Percentiles rank a stretch among this genome's conserved stretches.
phyloP scores from a whole-genome alignment of 2,888 invertebrate genomes.

The Entomobrya multifasciata region DNA sequence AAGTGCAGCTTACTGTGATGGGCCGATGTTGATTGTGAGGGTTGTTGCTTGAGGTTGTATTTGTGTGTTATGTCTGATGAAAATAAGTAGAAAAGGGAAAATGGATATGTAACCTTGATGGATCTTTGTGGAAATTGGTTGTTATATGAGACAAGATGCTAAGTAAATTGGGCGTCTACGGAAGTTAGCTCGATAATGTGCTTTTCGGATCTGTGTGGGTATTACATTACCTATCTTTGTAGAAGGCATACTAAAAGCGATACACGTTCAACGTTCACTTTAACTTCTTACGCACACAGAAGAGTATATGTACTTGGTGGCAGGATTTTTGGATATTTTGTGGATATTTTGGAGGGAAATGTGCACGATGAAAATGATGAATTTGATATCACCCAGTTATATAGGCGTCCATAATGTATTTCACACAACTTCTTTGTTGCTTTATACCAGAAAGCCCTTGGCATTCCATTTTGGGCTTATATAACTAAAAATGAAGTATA shows the following conservation, averaged over 20 bases:
- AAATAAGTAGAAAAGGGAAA: conserved; percentile 47
- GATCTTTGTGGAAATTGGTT: conserved; percentile 73
- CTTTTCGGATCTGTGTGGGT: conserved; percentile 55
- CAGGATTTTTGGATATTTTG: conserved; percentile 59
- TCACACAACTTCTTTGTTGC: conserved; percentile 1
- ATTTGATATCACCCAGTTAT: no score
- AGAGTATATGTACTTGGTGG: neutral
- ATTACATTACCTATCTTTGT: conserved; percentile 4
- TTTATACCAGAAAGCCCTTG: conserved; percentile 14
- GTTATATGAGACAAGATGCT: conserved; percentile 74
- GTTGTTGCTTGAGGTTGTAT: conserved; percentile 20
- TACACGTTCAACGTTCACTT: neutral
- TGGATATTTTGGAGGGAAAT: conserved; percentile 32
- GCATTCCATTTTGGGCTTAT: conserved; percentile 38
- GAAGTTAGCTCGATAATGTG: conserved; percentile 70
- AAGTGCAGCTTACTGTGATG: conserved; percentile 18
- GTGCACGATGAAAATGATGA: conserved; percentile 11
- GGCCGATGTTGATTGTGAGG: neutral
- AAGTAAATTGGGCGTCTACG: conserved; percentile 74
- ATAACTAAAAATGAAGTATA: no score
- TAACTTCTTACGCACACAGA: no score
- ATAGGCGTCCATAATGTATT: no score
- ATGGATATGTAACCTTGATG: conserved; percentile 73
- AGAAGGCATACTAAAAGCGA: neutral
- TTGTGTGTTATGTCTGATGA: conserved; percentile 37